Conservation (phyloP, 1,140 invertebrate species). For the Sarcophaga bullata region DNA sequence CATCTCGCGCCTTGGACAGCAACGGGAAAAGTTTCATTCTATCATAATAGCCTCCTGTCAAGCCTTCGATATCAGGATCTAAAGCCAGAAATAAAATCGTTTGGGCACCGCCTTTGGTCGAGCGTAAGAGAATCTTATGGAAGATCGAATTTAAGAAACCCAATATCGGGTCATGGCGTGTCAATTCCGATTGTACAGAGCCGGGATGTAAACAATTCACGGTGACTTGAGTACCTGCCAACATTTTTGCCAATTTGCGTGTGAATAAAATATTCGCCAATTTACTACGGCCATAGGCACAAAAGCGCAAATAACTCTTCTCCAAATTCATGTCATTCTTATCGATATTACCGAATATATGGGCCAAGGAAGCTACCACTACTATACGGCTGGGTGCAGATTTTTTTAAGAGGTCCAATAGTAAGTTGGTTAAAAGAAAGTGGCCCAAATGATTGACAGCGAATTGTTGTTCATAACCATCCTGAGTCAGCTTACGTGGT, state of each 20-base stretch:
- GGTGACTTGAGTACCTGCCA: conserved; percentile 79
- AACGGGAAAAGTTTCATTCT: conserved; percentile 68
- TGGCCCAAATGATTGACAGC: conserved; percentile 86
- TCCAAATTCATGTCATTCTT: conserved; percentile 78
- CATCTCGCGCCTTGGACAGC: conserved; percentile 62
- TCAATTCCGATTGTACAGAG: conserved; percentile 80
- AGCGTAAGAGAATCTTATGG: conserved; percentile 75
- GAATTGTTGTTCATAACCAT: conserved; percentile 86
- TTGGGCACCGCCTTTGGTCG: conserved; percentile 76
- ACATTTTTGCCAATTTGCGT: conserved; percentile 75
- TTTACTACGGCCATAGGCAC: conserved; percentile 86
- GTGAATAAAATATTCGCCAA: conserved; percentile 86
- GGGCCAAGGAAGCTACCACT: conserved; percentile 78
- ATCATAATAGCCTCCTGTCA: conserved; percentile 70
- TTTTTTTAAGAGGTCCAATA: conserved; percentile 76
- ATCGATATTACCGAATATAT: conserved; percentile 75
- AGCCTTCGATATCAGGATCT: conserved; percentile 72
- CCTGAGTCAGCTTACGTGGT: conserved; percentile 73
- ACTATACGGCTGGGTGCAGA: conserved; percentile 77
- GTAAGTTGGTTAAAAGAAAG: conserved; percentile 86
- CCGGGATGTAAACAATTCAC: conserved; percentile 88
- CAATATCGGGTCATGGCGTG: conserved; percentile 63
- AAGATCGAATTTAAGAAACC: background rate
- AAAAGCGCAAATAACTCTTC: conserved; percentile 72
- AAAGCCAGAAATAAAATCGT: conserved; percentile 76